Percentiles rank a stretch among this genome's conserved stretches.
Evolutionary conservation across 2,888 invertebrate genomes (phyloP).

Genomic region (Idaea dimidiata): DNA sequence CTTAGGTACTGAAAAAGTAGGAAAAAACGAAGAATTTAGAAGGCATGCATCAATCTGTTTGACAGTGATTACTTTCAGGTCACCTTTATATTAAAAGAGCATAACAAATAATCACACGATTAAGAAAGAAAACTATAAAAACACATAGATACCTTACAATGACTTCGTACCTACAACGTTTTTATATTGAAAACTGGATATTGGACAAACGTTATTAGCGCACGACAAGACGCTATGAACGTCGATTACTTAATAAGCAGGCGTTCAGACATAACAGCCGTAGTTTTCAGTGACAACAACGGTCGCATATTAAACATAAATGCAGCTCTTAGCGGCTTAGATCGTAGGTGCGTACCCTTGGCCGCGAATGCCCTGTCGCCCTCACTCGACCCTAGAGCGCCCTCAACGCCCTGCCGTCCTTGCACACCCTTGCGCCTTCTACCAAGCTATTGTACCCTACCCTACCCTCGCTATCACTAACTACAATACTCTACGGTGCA

Average conservation of each 20-base stretch:
- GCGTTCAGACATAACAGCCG: conserved; percentile 8
- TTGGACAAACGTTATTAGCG: neutral
- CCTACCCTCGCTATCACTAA: conserved; percentile 36
- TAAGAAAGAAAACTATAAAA: too few relatives aligned
- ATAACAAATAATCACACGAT: neutral
- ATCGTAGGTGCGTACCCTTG: conserved; percentile 59
- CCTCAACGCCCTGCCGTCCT: conserved; percentile 59
- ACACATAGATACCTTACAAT: neutral
- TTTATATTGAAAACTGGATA: neutral
- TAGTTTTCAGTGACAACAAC: conserved; percentile 20
- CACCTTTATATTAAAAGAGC: neutral
- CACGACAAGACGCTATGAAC: neutral
- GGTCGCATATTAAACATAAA: conserved; percentile 41
- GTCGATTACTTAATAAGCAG: neutral
- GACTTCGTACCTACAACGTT: neutral
- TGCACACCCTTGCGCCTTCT: conserved; percentile 50
- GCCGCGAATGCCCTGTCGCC: conserved; percentile 54
- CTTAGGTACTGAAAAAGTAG: too few relatives aligned
- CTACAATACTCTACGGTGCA: conserved; percentile 37
- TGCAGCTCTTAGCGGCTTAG: conserved; percentile 44
- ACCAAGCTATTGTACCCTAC: conserved; percentile 31
- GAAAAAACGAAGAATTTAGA: too few relatives aligned
- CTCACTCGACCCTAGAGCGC: conserved; percentile 51
- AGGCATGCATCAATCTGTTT: neutral
- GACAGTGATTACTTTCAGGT: neutral